Base-by-base conservation (phyloP, 2,113 vertebrate species). In the Oophaga pumilio region DNA sequence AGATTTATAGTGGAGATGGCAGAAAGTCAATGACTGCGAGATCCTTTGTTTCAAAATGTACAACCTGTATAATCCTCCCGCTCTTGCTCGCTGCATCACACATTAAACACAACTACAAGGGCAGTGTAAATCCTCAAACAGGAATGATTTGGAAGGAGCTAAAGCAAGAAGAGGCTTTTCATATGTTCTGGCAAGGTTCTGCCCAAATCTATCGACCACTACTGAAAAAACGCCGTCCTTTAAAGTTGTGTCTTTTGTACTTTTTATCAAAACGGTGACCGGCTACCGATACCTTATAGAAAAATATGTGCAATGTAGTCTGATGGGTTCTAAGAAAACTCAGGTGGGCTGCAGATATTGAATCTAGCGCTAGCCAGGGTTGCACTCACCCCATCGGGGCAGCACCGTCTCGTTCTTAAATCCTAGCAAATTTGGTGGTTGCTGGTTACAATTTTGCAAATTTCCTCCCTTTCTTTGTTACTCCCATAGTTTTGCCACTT, bases 181-280 rank as follows among this genome's bases (percentile, higher is more conserved):
- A 89, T 88, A 87, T 89, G 90, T 93, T 90, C 86, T 90, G 78
- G 52, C 89, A 92, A 92, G 74, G 43, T 84, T 83, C 88, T 60
- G 88, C 59, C 76, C 77, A 89, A 90, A 91, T 90, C 91, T 17
- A 79, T 88, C 77, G 56, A 82, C 10, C 0, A 0, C 91, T 90
- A 91, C 24, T 90, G 90, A 88, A 91, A 86, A 56, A 90, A 89
- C 1, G 59, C 15, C 68, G 7, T 22, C 62, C 81, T 91, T 90
- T 50, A 91, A 89, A 89, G 79, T 80, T 82, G 89, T 86, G 82
- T 73, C 76, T 82, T 82, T 87, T 78, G 87, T 84, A 84, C 86
- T 81, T 74, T 83, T 85, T 80, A 13, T 66, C 24, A 28, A 6
- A 73, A 43, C 6, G 87, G 82, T 84, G 79, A 89, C 86, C 90